These are phyloP conservation scores for Sarcoramphus papa DNA, from an alignment of 2,797 vertebrate genomes.

Conservation along the genomic window DNA sequence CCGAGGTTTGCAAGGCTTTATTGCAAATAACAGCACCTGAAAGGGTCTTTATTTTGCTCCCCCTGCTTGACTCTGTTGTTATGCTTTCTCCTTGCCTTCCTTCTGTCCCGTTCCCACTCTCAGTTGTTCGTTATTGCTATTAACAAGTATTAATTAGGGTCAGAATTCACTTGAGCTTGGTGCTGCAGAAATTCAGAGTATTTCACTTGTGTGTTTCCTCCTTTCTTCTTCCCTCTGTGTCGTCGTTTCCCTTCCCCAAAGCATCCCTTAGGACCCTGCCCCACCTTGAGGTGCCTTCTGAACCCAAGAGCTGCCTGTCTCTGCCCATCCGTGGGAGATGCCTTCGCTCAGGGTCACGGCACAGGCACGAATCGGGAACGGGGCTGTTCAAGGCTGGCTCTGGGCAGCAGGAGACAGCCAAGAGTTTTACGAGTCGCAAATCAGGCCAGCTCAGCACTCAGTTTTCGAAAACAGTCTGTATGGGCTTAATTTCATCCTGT, in stretches of 20 bases:
- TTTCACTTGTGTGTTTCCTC: not conserved
- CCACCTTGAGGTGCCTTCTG: not conserved
- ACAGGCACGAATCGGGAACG: fast-evolving
- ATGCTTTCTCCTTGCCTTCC: not conserved
- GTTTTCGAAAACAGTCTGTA: not conserved
- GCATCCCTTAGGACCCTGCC: not conserved
- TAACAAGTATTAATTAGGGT: not conserved
- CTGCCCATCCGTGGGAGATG: not conserved
- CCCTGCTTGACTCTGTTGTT: not conserved
- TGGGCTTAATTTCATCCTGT: not conserved
- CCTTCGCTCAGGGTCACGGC: fast-evolving
- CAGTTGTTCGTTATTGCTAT: fast-evolving
- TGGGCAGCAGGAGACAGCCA: not conserved
- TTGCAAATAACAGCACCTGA: not conserved
- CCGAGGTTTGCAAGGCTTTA: not conserved
- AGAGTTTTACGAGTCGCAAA: not conserved
- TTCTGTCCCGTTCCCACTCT: not conserved
- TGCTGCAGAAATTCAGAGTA: not conserved
- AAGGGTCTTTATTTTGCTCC: not conserved
- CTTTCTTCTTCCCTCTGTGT: not conserved
- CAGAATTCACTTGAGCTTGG: not conserved
- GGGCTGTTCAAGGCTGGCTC: not conserved
- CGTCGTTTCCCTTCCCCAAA: fast-evolving
- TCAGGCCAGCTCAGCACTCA: not conserved
- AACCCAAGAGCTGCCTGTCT: not conserved